These are phyloP conservation scores for Desmophyllum pertusum DNA, from an alignment of 92 coral and sea anemone species.

Conservation along the genomic window DNA sequence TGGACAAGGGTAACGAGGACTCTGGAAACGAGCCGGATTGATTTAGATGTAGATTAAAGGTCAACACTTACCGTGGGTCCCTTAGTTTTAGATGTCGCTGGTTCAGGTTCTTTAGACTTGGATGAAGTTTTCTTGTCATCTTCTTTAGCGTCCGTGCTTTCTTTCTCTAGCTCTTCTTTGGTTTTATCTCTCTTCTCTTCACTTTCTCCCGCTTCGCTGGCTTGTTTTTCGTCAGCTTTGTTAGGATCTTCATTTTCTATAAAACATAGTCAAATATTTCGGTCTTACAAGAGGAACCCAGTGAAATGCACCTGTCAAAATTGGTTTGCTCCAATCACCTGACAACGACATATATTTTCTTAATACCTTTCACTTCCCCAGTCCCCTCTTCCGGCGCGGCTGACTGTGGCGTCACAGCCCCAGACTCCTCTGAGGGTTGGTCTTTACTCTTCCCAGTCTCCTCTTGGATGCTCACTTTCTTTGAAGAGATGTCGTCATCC, in stretches of 20 bases:
- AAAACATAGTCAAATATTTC: background rate
- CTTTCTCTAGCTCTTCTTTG: conserved; percentile 84
- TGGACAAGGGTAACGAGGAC: too few relatives aligned
- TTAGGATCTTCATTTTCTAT: conserved; percentile 71
- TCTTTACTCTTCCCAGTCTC: conserved; percentile 32
- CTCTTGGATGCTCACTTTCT: conserved; percentile 44
- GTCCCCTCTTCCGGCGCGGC: conserved; percentile 36
- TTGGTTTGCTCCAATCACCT: background rate
- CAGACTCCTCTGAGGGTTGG: conserved; percentile 19
- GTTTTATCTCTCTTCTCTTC: conserved; percentile 93
- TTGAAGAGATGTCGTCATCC: conserved; percentile 27
- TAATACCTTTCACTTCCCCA: conserved; percentile 33
- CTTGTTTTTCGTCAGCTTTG: conserved; percentile 53
- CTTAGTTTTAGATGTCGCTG: conserved; percentile 48
- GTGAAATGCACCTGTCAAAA: background rate
- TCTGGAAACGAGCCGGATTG: too few relatives aligned
- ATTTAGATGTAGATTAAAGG: background rate
- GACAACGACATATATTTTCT: background rate
- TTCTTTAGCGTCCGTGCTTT: conserved; percentile 57
- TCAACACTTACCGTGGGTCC: conserved; percentile 53
- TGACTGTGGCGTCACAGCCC: conserved; percentile 40
- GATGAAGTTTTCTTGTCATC: conserved; percentile 41
- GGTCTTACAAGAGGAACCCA: background rate
- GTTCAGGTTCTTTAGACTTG: conserved; percentile 33
- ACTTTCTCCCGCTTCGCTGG: conserved; percentile 35